These are phyloP conservation scores for Eurystomus glaucurus DNA, from an alignment of 2,797 vertebrate species.

Conservation along the genomic window DNA sequence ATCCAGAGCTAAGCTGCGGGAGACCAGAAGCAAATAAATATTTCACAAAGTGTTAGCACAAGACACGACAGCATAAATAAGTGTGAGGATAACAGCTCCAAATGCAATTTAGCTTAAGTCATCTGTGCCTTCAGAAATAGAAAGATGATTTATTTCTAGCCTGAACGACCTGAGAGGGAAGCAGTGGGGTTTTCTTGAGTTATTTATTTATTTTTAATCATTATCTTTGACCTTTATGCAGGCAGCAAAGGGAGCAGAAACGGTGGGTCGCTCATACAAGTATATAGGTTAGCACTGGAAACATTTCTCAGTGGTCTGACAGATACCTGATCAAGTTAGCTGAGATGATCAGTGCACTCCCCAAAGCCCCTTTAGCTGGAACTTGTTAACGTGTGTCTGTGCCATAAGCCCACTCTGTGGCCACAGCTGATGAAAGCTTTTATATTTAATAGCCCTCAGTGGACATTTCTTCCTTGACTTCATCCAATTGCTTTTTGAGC, in stretches of 20 bases:
- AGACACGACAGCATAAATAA: slow-evolving; percentile 76
- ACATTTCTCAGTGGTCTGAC: not conserved
- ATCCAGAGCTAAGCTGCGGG: slow-evolving; percentile 53
- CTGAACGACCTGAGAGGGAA: not conserved
- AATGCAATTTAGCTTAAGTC: slow-evolving; percentile 77
- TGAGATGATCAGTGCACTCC: not conserved
- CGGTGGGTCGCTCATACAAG: rapidly evolving
- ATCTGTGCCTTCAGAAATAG: slow-evolving; percentile 71
- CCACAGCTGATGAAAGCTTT: slow-evolving; percentile 19
- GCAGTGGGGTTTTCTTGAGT: not conserved
- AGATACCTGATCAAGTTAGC: not conserved
- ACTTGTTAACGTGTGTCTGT: not conserved
- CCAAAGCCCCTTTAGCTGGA: slow-evolving; percentile 4
- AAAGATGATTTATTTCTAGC: slow-evolving; percentile 72
- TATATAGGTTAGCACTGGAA: not conserved
- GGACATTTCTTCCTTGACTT: not conserved
- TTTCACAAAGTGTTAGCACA: slow-evolving; percentile 75
- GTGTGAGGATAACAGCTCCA: slow-evolving; percentile 55
- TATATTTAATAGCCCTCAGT: slow-evolving; percentile 4
- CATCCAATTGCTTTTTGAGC: slow-evolving; percentile 4
- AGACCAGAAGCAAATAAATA: slow-evolving; percentile 78
- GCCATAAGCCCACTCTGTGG: not conserved
- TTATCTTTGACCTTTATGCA: slow-evolving; percentile 51
- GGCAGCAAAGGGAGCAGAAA: not conserved
- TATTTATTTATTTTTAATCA: slow-evolving; percentile 48